These are phyloP conservation scores for Limnephilus rhombicus DNA, from an alignment of 2,888 invertebrate species.

Conservation along the genomic window DNA sequence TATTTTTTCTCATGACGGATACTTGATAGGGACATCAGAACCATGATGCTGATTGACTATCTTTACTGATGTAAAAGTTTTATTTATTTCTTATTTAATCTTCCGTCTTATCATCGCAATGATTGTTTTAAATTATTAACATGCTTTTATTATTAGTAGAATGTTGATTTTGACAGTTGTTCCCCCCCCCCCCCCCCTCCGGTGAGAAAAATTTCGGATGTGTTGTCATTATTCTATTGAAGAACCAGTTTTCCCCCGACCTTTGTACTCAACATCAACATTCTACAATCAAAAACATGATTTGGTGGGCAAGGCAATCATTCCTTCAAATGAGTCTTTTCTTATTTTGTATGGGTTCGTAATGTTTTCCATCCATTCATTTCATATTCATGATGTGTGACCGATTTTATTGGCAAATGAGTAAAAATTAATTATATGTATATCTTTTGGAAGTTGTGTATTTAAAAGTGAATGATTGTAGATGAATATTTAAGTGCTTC, in stretches of 20 bases:
- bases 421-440: not conserved
- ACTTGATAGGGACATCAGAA: constrained; percentile 30
- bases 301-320: not conserved
- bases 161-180: not conserved
- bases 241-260: not conserved
- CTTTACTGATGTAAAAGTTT: not conserved
- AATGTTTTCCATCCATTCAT: not conserved
- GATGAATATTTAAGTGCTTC: not conserved
- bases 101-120: not conserved
- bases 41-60: constrained; percentile 20
- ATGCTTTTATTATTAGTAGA: not conserved
- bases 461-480: not conserved
- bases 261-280: not conserved
- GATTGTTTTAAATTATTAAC: not conserved
- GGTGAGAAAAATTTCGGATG: not conserved
- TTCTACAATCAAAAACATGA: not conserved
- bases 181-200: not conserved
- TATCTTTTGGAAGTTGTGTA: not conserved
- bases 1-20: constrained; percentile 8
- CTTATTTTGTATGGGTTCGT: not conserved
- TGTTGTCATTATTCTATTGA: not conserved
- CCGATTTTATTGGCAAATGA: not conserved
- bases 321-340: not conserved
- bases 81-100: not conserved
- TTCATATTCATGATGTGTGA: not conserved